phyloP scores from a whole-genome alignment of 2,888 invertebrate genomes.

The Melinaea menophilus region DNA sequence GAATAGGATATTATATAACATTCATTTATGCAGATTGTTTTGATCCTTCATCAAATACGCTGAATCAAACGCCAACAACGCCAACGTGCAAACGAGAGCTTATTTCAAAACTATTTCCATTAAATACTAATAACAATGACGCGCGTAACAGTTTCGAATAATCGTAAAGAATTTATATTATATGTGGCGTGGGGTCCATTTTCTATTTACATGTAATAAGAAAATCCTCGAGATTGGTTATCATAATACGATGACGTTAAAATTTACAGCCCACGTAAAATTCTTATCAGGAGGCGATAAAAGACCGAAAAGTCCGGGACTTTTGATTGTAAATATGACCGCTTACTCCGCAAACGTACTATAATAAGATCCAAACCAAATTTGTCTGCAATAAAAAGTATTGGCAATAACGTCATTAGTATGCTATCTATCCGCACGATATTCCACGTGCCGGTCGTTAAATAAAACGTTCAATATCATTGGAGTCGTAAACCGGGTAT shows the following conservation, averaged over 20 bases:
- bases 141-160: not conserved
- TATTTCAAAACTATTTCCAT: not conserved
- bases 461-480: constrained; percentile 57
- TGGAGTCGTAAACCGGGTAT: constrained; percentile 52
- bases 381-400: constrained; percentile 33
- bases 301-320: constrained; percentile 23
- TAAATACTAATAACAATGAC: not conserved
- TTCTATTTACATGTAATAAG: not conserved
- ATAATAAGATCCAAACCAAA: constrained; percentile 12
- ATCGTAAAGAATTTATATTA: not conserved
- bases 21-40: constrained; percentile 11
- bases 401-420: constrained; percentile 42
- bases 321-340: constrained; percentile 21
- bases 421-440: constrained; percentile 39
- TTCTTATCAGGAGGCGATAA: constrained; percentile 19
- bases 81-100: constrained; percentile 8
- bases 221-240: not conserved
- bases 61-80: constrained; percentile 9
- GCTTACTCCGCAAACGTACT: constrained; percentile 9
- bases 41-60: constrained; percentile 10
- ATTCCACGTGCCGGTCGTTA: constrained; percentile 50
- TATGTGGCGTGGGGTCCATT: not conserved
- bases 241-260: not conserved
- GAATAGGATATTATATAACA: constrained; percentile 8
- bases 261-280: constrained; percentile 10